Percentiles rank a stretch among this genome's conserved stretches.
These are phyloP conservation scores for Platalea minor DNA, from an alignment of 2,797 vertebrate species.

Conservation along the genomic window DNA sequence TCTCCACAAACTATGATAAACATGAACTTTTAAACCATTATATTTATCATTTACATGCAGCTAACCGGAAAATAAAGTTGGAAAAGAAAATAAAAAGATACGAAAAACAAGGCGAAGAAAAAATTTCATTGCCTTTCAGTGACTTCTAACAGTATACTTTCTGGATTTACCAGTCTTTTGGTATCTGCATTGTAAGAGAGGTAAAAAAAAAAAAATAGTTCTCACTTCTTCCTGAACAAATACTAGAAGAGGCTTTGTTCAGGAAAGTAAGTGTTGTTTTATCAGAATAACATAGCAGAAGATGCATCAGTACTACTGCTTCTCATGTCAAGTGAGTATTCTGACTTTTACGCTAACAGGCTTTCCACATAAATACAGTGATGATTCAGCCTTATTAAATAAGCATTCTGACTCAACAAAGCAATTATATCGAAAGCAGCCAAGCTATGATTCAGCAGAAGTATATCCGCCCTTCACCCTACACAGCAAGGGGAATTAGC, in stretches of 20 bases:
- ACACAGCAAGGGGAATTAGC: neutral
- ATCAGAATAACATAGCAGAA: neutral
- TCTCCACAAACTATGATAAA: neutral
- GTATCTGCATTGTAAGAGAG: neutral
- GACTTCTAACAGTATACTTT: neutral
- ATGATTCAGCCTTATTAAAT: fast-evolving
- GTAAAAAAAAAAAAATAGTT: neutral
- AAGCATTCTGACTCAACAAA: fast-evolving
- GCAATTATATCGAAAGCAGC: fast-evolving
- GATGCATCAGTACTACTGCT: neutral
- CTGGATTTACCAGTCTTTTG: neutral
- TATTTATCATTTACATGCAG: neutral
- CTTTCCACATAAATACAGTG: fast-evolving
- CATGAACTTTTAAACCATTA: fast-evolving
- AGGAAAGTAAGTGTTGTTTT: neutral
- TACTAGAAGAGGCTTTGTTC: neutral
- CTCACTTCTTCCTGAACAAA: neutral
- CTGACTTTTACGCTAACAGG: too few relatives aligned
- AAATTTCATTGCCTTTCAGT: neutral
- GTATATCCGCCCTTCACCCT: fast-evolving
- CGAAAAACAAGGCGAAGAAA: neutral
- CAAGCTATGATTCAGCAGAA: fast-evolving
- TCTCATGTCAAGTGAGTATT: fast-evolving
- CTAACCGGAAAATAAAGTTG: neutral
- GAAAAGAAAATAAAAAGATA: neutral